Percentiles rank a stretch among this genome's conserved stretches.
Conservation (phyloP, 2,797 vertebrate species). For the Xiphorhynchus erythropygius region DNA sequence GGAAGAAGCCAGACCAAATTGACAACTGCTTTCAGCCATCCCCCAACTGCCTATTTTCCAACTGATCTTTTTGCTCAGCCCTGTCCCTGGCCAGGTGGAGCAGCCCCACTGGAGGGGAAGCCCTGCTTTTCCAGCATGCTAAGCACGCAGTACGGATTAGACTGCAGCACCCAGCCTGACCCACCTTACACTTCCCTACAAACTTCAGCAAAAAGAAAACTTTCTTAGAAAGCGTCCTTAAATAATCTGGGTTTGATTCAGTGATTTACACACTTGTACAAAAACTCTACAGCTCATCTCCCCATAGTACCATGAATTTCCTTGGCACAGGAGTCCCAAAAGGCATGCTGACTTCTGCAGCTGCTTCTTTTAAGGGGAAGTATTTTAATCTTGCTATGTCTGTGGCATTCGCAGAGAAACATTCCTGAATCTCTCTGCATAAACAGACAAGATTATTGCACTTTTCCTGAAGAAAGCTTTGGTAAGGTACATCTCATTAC, state of each 20-base stretch:
- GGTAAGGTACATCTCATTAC: not conserved
- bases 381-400: not conserved
- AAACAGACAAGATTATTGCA: not conserved
- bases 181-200: not conserved
- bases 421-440: not conserved
- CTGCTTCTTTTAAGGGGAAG: not conserved
- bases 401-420: not conserved
- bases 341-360: not conserved
- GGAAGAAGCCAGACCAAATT: not conserved
- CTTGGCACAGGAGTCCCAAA: not conserved
- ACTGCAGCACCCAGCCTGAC: not conserved
- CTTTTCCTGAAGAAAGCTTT: not conserved
- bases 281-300: not conserved
- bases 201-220: not conserved
- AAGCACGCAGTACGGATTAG: fast-evolving
- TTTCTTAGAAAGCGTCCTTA: not conserved
- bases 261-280: not conserved
- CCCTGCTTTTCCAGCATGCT: fast-evolving
- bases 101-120: fast-evolving
- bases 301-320: not conserved
- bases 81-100: fast-evolving
- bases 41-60: not conserved
- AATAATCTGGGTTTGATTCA: not conserved
- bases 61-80: not conserved
- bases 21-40: not conserved